These are phyloP conservation scores for Actias luna DNA, from an alignment of 2,888 invertebrate species.

Conservation along the genomic window DNA sequence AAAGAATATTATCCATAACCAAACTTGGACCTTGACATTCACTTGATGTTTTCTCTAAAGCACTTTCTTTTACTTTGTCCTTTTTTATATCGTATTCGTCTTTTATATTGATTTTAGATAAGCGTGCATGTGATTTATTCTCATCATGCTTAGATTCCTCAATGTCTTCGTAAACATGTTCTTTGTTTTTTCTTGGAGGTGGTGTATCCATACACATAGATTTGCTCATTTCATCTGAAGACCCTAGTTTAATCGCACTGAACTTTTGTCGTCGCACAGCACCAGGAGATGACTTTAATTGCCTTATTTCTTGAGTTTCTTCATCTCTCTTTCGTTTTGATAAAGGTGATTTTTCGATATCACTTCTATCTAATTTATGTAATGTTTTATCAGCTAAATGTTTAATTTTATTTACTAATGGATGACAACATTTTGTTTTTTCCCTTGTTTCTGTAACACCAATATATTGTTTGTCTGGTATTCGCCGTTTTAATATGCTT, in stretches of 20 bases:
- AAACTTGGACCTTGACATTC: constrained; percentile 76
- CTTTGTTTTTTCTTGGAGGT: constrained; percentile 76
- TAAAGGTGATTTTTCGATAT: constrained; percentile 65
- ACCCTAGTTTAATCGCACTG: constrained; percentile 74
- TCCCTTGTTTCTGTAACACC: constrained; percentile 71
- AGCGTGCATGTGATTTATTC: constrained; percentile 72
- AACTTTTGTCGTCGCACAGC: constrained; percentile 79
- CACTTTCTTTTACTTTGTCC: constrained; percentile 71
- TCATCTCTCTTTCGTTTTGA: constrained; percentile 77
- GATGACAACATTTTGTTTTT: constrained; percentile 82
- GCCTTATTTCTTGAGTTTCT: constrained; percentile 82
- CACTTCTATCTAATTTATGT: constrained; percentile 74
- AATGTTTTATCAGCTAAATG: constrained; percentile 83
- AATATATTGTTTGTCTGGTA: constrained; percentile 67
- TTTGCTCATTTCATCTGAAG: constrained; percentile 78
- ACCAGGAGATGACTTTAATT: constrained; percentile 83
- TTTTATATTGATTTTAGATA: constrained; percentile 61
- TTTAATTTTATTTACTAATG: constrained; percentile 84
- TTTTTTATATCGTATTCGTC: constrained; percentile 49
- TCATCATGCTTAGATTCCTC: constrained; percentile 69
- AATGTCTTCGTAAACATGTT: constrained; percentile 85
- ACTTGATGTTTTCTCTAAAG: constrained; percentile 67
- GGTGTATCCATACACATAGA: constrained; percentile 68
- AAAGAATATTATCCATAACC: constrained; percentile 60
- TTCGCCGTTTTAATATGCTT: constrained; percentile 78